A percentile compares a stretch with the other conserved stretches of the same genome.
Evolutionary conservation across 2,888 invertebrate species (phyloP).

Genomic region (Resseliella maxima): DNA sequence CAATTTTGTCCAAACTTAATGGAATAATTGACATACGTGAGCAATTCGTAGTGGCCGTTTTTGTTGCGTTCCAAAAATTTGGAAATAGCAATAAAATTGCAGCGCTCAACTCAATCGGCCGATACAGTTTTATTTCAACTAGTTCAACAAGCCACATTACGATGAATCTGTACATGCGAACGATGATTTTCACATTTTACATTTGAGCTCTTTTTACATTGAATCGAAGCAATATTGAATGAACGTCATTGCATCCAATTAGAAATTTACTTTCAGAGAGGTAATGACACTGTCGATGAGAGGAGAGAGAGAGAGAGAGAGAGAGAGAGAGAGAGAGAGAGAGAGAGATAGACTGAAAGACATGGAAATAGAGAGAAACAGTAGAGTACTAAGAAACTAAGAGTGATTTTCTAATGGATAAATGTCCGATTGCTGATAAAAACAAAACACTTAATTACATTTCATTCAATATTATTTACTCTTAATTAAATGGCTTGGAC

Average conservation of each 20-base stretch:
- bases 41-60: too few relatives aligned
- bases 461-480: neutral
- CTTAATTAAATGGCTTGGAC: slow-evolving; percentile 4
- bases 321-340: too few relatives aligned
- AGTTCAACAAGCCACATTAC: neutral
- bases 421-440: slow-evolving; percentile 26
- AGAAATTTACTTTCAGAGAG: slow-evolving; percentile 36
- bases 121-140: neutral
- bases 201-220: neutral
- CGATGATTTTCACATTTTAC: neutral
- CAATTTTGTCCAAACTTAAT: neutral
- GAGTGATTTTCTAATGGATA: slow-evolving; percentile 34
- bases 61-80: neutral
- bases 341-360: too few relatives aligned
- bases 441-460: neutral
- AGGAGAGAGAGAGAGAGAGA: too few relatives aligned
- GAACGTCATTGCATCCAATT: slow-evolving; percentile 23
- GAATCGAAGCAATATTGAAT: neutral
- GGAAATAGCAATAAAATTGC: neutral
- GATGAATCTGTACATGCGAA: too few relatives aligned
- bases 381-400: neutral
- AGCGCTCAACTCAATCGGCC: too few relatives aligned
- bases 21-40: too few relatives aligned
- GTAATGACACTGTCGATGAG: too few relatives aligned
- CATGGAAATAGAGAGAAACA: neutral